phyloP scores from a whole-genome alignment of 1,140 invertebrate genomes.

The Plectrocnemia conspersa region DNA sequence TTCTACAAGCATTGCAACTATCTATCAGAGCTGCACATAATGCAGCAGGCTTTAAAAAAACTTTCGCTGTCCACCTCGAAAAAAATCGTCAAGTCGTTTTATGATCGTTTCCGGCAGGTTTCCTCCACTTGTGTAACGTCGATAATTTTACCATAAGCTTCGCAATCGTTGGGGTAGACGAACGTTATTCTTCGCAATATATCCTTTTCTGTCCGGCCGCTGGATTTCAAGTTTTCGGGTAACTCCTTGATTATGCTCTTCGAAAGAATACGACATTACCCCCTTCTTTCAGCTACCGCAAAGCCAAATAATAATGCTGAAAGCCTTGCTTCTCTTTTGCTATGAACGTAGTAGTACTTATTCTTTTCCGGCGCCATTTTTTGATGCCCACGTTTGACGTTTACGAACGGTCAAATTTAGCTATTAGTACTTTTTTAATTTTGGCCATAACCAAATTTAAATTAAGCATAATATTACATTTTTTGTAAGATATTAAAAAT shows the following conservation, averaged over 20 bases:
- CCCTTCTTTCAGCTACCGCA: no score
- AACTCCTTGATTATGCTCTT: background rate
- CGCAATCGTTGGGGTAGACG: conserved; percentile 14
- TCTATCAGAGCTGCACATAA: background rate
- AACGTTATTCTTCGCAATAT: conserved; percentile 23
- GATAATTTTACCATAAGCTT: conserved; percentile 16
- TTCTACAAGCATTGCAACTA: background rate
- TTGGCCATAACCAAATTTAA: no score
- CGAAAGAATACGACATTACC: background rate
- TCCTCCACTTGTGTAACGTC: conserved; percentile 16
- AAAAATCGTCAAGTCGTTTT: background rate
- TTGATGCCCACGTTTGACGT: no score
- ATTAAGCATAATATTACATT: no score
- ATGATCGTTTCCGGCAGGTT: conserved; percentile 5
- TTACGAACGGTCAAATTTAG: no score
- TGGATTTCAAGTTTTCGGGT: background rate
- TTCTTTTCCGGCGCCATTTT: no score
- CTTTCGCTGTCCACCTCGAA: background rate
- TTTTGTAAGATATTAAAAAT: no score
- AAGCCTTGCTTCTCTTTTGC: no score
- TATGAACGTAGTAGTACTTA: no score
- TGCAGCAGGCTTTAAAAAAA: background rate
- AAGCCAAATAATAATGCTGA: no score
- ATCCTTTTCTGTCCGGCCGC: conserved; percentile 6
- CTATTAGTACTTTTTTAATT: no score